A percentile compares a stretch with the other conserved stretches of the same genome.
phyloP scores from a whole-genome alignment of 2,888 invertebrate genomes.

The Octodonta nipae region DNA sequence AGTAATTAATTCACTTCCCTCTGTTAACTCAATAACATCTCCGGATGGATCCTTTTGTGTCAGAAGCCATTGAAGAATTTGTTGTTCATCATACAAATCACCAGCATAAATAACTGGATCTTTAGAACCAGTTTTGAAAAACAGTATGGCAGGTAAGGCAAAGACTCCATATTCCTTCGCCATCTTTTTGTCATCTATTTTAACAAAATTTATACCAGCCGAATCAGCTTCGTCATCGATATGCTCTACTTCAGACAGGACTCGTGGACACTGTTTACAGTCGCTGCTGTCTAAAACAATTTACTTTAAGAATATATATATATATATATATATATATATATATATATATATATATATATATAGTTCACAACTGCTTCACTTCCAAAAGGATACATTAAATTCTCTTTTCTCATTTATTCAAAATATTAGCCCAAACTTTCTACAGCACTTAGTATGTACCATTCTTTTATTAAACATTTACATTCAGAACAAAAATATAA shows the following conservation, averaged over 20 bases:
- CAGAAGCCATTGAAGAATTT: constrained; percentile 78
- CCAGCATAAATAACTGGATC: constrained; percentile 87
- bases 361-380: too few species aligned
- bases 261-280: constrained; percentile 84
- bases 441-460: too few species aligned
- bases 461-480: too few species aligned
- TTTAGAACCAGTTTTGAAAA: constrained; percentile 75
- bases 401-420: too few species aligned
- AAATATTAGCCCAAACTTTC: too few species aligned
- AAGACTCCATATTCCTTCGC: constrained; percentile 81
- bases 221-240: constrained; percentile 87
- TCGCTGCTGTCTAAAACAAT: constrained; percentile 75
- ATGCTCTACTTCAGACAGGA: constrained; percentile 76
- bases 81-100: constrained; percentile 75
- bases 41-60: constrained; percentile 86
- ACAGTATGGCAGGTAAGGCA: constrained; percentile 77
- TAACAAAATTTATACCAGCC: constrained; percentile 82
- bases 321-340: too few species aligned
- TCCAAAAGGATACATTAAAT: too few species aligned
- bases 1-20: constrained; percentile 62
- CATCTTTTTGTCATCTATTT: constrained; percentile 77
- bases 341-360: too few species aligned
- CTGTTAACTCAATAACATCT: constrained; percentile 77
- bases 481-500: too few species aligned
- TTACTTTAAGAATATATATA: too few species aligned